Evolutionary conservation across 2,888 invertebrate species (phyloP), one percentile per base, ranked within the genome.

Genomic region (Drosophila infuscata): DNA sequence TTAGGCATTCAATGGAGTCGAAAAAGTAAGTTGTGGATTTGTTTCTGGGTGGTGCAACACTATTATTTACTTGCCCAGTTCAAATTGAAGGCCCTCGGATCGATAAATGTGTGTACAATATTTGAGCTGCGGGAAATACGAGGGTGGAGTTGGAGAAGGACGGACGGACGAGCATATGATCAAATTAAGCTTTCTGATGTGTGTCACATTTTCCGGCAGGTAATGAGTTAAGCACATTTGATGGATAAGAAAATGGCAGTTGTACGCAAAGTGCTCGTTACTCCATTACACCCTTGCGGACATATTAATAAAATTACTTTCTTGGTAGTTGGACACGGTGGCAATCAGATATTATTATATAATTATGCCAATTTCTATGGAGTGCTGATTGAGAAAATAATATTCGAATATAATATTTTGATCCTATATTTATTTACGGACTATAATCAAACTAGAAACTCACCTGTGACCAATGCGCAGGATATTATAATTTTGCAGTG

Each of bases 1-100:
- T 83, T 78, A 80, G 69, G 70, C 70, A 85, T 77, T 77, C 74
- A 85, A 74, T 68, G 78, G 41, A 51, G 43, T 53, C 32, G 48
- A 49, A 41, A 48, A 56, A 68, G 48, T 46, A 62, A 61, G 68
- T 58, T 81, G 53, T 59, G 62, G 56, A 53, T 64, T 36, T 54
- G 62, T 61, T 66, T 38, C 56, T 61, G 57, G 36, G 29, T 76
- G 79, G 60, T 64, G 75, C 70, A 76, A 71, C 62, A 63, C 54
- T 66, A 81, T 78, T 76, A 76, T 76, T 72, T 76, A 5, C 36
- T 38, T n/a, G 36, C 30, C 58, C 25, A 49, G 3, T 17, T 38
- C 3, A 59, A 64, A 36, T 52, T 38, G 4, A 46, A 36, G 33
- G 49, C 49, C 52, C 74, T 56, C 52, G 52, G 59, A 41, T 74